Evolutionary conservation across 2,888 invertebrate species (phyloP).

Genomic region (Pterostichus madidus): DNA sequence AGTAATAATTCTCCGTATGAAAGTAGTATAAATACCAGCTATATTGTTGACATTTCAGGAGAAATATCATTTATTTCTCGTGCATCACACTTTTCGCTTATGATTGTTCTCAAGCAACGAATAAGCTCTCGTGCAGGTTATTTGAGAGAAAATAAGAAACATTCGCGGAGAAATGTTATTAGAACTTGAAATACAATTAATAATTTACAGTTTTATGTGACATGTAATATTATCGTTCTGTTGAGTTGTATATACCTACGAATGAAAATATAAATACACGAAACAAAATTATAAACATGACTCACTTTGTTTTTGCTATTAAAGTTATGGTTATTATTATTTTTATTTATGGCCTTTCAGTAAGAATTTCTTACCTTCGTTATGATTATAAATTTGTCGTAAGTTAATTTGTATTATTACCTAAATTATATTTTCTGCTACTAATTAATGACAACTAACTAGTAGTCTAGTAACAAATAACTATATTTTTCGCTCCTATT

Average conservation of each 20-base stretch:
- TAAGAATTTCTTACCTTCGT: too few species aligned
- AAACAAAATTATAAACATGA: slow-evolving; percentile 25
- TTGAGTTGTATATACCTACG: background rate
- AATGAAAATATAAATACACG: slow-evolving; percentile 37
- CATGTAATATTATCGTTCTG: slow-evolving; percentile 21
- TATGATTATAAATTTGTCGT: too few species aligned
- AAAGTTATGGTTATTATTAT: slow-evolving; percentile 3
- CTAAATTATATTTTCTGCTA: too few species aligned
- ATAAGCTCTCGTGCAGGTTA: slow-evolving; percentile 23
- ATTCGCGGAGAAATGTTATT: slow-evolving; percentile 36
- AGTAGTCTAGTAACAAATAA: too few species aligned
- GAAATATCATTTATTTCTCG: slow-evolving; percentile 46
- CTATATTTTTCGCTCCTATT: too few species aligned
- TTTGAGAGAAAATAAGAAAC: slow-evolving; percentile 13
- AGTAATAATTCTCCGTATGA: slow-evolving; percentile 7
- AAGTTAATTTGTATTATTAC: too few species aligned
- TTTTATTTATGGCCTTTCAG: slow-evolving; percentile 9
- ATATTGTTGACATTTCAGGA: slow-evolving; percentile 30
- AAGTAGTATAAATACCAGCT: slow-evolving; percentile 8
- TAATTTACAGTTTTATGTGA: slow-evolving; percentile 50
- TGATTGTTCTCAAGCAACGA: slow-evolving; percentile 12
- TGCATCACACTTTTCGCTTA: slow-evolving; percentile 17
- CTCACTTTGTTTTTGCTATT: slow-evolving; percentile 2
- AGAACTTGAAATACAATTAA: slow-evolving; percentile 50
- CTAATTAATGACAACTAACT: too few species aligned